phyloP scores from a whole-genome alignment of 1,140 invertebrate genomes.

The Heliconius eleuchia region DNA sequence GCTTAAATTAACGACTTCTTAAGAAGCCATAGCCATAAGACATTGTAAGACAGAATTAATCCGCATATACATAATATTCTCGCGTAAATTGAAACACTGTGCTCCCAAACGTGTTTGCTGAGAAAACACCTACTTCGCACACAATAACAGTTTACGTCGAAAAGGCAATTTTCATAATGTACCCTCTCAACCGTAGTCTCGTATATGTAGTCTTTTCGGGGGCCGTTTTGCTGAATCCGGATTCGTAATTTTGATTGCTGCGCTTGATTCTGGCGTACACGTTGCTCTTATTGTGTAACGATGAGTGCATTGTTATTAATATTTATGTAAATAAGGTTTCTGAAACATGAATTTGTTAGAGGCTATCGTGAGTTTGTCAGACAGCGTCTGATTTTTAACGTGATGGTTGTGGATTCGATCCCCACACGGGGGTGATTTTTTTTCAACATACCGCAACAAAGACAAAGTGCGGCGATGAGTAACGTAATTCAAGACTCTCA shows the following conservation, averaged over 20 bases:
- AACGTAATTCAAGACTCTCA: too few relatives aligned
- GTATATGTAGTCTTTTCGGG: conserved; percentile 9
- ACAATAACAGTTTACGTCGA: conserved; percentile 51
- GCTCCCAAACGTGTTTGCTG: conserved; percentile 25
- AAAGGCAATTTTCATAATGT: conserved; percentile 55
- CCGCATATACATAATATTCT: too few relatives aligned
- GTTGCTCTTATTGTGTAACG: not conserved
- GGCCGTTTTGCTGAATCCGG: conserved; percentile 22
- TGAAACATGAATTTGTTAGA: not conserved
- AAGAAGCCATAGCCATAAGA: too few relatives aligned
- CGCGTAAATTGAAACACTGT: too few relatives aligned
- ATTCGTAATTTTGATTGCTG: not conserved
- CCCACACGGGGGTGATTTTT: too few relatives aligned
- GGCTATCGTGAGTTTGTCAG: too few relatives aligned
- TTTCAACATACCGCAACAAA: too few relatives aligned
- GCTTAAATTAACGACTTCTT: too few relatives aligned
- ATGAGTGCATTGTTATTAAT: not conserved
- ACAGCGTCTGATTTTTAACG: too few relatives aligned
- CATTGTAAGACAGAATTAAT: too few relatives aligned
- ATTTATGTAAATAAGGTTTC: not conserved
- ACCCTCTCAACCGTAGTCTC: conserved; percentile 28
- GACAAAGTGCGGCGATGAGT: too few relatives aligned
- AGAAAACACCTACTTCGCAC: conserved; percentile 39
- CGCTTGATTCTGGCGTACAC: not conserved
- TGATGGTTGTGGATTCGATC: too few relatives aligned